Conservation (phyloP, 2,113 vertebrate genomes). For the Catharus minimus region DNA sequence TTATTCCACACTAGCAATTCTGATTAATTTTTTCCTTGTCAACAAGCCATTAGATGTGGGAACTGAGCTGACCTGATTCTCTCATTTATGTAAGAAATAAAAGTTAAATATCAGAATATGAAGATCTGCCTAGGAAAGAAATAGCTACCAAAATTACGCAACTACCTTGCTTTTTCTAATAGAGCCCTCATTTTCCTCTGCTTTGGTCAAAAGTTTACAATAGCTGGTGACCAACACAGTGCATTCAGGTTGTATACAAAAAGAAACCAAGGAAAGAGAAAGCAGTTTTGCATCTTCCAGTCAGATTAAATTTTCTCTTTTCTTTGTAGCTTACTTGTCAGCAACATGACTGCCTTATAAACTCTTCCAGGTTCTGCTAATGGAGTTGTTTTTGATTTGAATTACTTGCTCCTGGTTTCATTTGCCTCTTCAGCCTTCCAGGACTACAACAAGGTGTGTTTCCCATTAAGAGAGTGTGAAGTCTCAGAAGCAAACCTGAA, state of each 20-base stretch:
- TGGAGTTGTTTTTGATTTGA: not conserved
- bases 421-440: not conserved
- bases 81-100: constrained; percentile 6
- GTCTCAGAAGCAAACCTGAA: not conserved
- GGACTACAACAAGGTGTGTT: not conserved
- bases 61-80: constrained; percentile 11
- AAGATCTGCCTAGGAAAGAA: not conserved
- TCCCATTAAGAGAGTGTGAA: not conserved
- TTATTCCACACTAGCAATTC: constrained; percentile 14
- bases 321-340: not conserved
- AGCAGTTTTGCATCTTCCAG: not conserved
- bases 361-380: not conserved
- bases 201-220: not conserved
- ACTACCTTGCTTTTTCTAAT: not conserved
- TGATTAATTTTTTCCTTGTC: constrained; percentile 23
- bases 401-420: not conserved
- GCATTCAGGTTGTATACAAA: not conserved
- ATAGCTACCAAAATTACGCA: not conserved
- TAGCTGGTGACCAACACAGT: not conserved
- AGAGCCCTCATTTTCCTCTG: not conserved
- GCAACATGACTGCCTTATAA: not conserved
- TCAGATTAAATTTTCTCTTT: not conserved
- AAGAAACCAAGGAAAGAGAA: not conserved
- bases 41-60: not conserved
- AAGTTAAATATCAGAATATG: not conserved